Conservation (phyloP, 1,140 invertebrate genomes). For the Amphibalanus amphitrite region DNA sequence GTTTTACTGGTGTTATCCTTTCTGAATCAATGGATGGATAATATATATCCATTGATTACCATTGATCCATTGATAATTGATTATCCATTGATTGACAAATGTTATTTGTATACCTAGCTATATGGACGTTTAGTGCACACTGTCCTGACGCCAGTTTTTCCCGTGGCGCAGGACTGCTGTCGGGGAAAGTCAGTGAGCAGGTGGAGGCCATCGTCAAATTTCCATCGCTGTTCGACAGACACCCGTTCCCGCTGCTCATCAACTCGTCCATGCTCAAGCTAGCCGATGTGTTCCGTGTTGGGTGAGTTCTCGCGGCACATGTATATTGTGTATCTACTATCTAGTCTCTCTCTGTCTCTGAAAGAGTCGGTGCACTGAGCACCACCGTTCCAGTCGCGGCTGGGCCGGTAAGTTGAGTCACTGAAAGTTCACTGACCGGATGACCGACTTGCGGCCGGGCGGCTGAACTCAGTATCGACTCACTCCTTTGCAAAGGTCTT, state of each 20-base stretch:
- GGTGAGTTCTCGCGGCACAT: not conserved
- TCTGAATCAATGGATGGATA: not conserved
- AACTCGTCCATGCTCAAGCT: constrained; percentile 90
- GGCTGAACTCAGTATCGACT: not conserved
- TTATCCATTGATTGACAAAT: not conserved
- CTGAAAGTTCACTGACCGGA: too few species aligned
- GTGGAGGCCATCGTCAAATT: constrained; percentile 92
- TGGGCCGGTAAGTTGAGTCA: too few species aligned
- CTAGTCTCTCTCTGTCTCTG: constrained; percentile 28
- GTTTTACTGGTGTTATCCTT: not conserved
- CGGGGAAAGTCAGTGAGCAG: constrained; percentile 77
- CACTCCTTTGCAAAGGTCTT: not conserved
- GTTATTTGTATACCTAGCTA: not conserved
- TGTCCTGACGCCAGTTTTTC: constrained; percentile 20
- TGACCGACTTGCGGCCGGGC: not conserved
- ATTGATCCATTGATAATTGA: not conserved
- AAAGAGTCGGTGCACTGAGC: constrained; percentile 25
- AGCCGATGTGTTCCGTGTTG: constrained; percentile 69
- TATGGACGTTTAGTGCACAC: not conserved
- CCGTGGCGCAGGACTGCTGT: constrained; percentile 51
- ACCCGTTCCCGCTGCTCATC: constrained; percentile 92
- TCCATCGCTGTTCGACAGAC: constrained; percentile 85
- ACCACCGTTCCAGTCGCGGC: too few species aligned
- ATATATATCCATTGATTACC: not conserved
- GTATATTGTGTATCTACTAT: too few species aligned